Conservation (phyloP, 2,797 vertebrate genomes). For the Bradypodion ventrale region DNA sequence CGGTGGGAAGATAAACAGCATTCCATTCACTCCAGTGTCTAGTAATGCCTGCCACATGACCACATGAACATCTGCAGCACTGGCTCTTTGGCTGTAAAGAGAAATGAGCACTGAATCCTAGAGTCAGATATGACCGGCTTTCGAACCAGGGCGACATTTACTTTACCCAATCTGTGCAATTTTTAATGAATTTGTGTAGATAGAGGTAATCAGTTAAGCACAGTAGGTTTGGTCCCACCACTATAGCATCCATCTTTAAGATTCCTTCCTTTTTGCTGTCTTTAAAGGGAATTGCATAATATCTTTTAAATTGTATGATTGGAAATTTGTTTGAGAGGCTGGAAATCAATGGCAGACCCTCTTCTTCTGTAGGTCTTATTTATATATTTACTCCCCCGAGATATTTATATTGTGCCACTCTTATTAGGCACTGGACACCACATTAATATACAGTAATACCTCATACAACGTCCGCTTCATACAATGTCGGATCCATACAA, state of each 20-base stretch:
- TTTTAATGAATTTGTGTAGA: neutral
- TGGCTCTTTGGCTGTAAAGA: no score
- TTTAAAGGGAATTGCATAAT: neutral
- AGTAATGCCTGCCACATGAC: no score
- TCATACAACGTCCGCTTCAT: no score
- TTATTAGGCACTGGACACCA: neutral
- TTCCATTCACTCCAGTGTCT: no score
- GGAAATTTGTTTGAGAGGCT: neutral
- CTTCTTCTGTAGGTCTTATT: neutral
- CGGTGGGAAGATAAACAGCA: no score
- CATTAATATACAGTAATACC: no score
- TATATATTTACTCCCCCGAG: neutral
- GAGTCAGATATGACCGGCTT: no score
- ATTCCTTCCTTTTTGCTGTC: neutral
- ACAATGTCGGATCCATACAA: no score
- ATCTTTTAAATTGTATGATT: neutral
- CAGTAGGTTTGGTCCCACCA: neutral
- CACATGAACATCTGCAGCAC: no score
- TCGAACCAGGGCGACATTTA: no score
- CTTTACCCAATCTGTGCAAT: neutral
- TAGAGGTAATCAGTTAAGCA: neutral
- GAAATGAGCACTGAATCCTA: no score
- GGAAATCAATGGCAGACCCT: neutral
- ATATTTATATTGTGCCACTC: neutral
- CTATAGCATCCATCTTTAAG: neutral